Evolutionary conservation across 2,797 vertebrate genomes (phyloP), one percentile per base, ranked within the genome.

Genomic region (Rhynchotus rufescens): DNA sequence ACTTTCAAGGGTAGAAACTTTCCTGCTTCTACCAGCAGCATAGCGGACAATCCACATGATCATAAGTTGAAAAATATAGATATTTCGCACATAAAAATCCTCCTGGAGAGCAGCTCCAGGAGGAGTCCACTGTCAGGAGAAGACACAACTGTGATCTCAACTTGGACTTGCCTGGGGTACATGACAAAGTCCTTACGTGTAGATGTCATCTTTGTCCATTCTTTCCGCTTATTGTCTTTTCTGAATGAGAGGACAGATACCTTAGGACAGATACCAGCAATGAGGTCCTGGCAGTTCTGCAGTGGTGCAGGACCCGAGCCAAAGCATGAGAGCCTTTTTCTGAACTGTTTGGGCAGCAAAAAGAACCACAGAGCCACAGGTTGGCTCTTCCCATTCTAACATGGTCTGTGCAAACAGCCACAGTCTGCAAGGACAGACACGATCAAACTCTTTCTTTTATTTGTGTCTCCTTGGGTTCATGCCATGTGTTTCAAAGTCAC

Each of bases 401-500:
- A 82, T 59, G 45, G 49, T 49, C 66, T 47, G 9, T 2, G 4
- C 40, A 56, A 30, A 45, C n/a, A 68, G 36, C 52, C 80, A 49
- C 65, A 72, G 65, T 73, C 79, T 87, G 69, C 73, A 73, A 78
- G 76, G 81, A 30, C 92, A 80, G 4, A 42, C 15, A 56, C 28
- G 57, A 83, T 34, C 69, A 65, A 67, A 78, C 51, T 45, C 16
- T 26, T 62, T 56, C 26, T 42, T 72, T 62, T 85, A 15, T 78
- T 77, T 89, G 76, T 1, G 1, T n/a, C 51, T 88, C 42, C 45
- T 56, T 85, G 88, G 66, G 76, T 17, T 94, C 79, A 14, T 45
- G 69, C 56, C 84, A 62, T 38, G 28, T 62, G 76, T 85, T 88
- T 87, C 62, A 83, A 92, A 80, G 59, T 62, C 8, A 64, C 30